Base-by-base conservation (phyloP, 2,888 invertebrate species). In the Microplitis manilae region DNA sequence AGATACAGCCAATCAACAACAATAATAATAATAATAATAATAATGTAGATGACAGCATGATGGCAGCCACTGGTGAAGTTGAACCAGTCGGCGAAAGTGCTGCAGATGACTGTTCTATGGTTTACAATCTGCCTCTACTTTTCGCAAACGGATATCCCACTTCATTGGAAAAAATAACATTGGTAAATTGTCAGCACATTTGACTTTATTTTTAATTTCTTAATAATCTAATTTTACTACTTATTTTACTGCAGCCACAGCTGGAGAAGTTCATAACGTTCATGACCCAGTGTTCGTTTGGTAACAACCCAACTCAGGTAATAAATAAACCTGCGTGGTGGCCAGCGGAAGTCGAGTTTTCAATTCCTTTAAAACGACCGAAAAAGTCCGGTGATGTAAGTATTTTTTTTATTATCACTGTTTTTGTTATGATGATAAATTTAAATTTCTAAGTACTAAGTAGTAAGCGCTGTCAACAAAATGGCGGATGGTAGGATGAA, bases 221-320 rank as follows among this genome's bases (percentile, higher is more conserved):
- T 65, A 30, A 9, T n/a, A 20, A 60, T 20, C 20, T n/a, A 38
- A n/a, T 15, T 30, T 70, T 20, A 15, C 8, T 20, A 30, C 73
- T 30, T 15, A 78, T 78, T n/a, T 9, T 82, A 83, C 81, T 38
- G 62, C 76, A 90, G 89, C 79, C 89, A 76, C 93, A 94, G 87
- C 89, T 94, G 84, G 94, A 94, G 90, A 92, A 92, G 84, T 94
- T 94, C 87, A 93, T 94, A 85, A 93, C 94, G 80, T 94, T 94
- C 87, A 94, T 94, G 94, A 94, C 94, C 82, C 94, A 94, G 87
- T 94, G 94, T 91, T 94, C 94, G 68, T 91, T 94, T 90, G 94
- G 94, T 70, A 93, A 94, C 85, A 92, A 93, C 83, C 92, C 92
- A 20, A 91, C 90, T 50, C 91, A 91, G 84, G 90, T 91, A 59